phyloP scores from a whole-genome alignment of 2,888 invertebrate species.

The Oligia latruncula region DNA sequence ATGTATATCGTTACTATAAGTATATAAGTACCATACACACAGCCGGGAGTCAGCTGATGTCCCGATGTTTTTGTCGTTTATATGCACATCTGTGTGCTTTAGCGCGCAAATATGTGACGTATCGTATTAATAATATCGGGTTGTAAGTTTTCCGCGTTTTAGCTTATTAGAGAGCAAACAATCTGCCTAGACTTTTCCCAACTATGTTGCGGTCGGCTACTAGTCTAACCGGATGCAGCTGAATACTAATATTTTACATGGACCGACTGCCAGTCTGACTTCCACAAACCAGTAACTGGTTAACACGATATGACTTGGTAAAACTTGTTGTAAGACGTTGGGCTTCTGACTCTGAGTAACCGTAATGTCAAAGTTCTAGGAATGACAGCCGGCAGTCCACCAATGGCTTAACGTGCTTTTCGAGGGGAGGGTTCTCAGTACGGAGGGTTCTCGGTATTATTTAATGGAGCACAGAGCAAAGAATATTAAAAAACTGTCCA shows the following conservation, averaged over 20 bases:
- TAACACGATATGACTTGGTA: neutral
- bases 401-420: neutral
- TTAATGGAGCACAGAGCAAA: no score
- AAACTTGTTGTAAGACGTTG: neutral
- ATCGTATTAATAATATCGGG: neutral
- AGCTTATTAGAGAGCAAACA: neutral
- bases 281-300: neutral
- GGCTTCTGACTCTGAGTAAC: neutral
- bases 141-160: neutral
- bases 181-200: neutral
- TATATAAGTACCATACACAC: neutral
- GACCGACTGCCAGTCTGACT: neutral
- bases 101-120: neutral
- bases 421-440: no score
- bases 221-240: neutral
- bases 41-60: conserved; percentile 19
- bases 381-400: neutral
- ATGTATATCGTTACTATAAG: conserved; percentile 21
- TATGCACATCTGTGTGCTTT: neutral
- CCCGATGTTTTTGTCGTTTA: neutral
- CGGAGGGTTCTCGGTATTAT: no score
- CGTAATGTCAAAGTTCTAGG: neutral
- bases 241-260: neutral
- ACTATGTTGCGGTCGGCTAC: neutral
- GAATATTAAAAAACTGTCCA: no score